These are phyloP conservation scores for Oreamnos americanus DNA, from an alignment of 2,113 vertebrate genomes.

Conservation along the genomic window DNA sequence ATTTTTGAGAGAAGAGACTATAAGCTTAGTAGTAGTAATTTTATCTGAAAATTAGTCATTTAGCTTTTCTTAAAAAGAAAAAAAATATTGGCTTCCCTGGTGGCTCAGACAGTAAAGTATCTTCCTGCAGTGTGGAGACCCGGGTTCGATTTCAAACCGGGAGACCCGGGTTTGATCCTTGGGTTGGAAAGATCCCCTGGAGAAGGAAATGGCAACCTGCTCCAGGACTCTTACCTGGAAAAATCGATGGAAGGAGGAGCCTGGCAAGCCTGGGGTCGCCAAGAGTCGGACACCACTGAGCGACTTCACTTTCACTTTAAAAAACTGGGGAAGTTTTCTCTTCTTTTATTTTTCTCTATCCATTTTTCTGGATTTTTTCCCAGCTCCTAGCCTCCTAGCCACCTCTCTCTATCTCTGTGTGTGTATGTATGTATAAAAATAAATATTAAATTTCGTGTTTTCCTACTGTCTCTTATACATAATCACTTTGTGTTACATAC, in stretches of 20 bases:
- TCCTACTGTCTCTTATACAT: not conserved
- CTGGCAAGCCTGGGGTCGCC: no score
- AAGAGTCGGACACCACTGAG: no score
- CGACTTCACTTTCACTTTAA: not conserved
- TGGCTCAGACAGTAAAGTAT: no score
- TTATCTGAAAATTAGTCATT: not conserved
- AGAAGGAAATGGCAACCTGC: no score
- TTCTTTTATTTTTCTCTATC: not conserved
- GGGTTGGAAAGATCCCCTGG: no score
- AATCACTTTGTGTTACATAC: not conserved
- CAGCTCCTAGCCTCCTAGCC: not conserved
- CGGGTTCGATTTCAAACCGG: accelerated
- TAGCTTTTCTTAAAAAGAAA: not conserved
- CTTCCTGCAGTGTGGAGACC: no score
- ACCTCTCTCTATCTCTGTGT: not conserved
- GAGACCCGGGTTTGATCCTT: no score
- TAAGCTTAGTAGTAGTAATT: not conserved
- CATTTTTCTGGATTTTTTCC: not conserved
- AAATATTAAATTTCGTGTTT: not conserved
- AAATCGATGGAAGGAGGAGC: no score
- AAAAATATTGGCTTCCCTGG: not conserved
- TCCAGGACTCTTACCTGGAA: no score
- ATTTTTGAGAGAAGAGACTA: not conserved
- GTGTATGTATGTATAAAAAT: not conserved
- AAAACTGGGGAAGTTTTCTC: not conserved